Conservation (phyloP, 2,888 invertebrate species). For the Acanthosepion pharaonis region DNA sequence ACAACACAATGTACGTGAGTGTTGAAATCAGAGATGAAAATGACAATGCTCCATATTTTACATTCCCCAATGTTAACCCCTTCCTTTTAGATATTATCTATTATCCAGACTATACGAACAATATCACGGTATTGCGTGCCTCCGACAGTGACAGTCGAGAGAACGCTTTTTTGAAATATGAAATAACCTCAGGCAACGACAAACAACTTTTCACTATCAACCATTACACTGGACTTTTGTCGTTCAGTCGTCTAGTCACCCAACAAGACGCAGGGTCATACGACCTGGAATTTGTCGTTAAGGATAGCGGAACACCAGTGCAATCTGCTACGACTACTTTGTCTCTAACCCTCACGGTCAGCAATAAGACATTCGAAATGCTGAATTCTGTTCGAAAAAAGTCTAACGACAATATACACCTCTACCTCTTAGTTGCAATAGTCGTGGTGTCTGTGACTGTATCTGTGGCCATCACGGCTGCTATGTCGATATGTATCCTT, state of each 20-base stretch:
- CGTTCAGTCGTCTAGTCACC: conserved; percentile 2
- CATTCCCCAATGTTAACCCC: not conserved
- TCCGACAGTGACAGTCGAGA: conserved; percentile 16
- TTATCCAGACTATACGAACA: conserved; percentile 33
- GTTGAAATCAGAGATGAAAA: not conserved
- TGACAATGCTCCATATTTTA: not conserved
- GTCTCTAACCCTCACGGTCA: not conserved
- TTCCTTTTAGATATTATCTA: not conserved
- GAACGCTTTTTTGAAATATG: not conserved
- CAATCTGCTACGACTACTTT: not conserved
- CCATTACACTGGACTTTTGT: not conserved
- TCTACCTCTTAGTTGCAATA: not conserved
- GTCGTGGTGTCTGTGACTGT: not conserved
- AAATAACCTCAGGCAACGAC: not conserved
- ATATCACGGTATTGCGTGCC: not conserved
- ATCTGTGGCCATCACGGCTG: not conserved
- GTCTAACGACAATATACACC: conserved; percentile 6
- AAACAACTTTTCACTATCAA: not conserved
- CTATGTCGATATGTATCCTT: not conserved
- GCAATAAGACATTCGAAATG: not conserved
- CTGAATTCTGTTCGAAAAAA: not conserved
- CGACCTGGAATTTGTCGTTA: conserved; percentile 11
- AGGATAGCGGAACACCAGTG: not conserved
- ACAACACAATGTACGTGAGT: not conserved
- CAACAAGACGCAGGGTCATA: not conserved